Evolutionary conservation across 1,140 invertebrate species (phyloP), one percentile per base, ranked within the genome.

Genomic region (Oryctes rhinoceros): DNA sequence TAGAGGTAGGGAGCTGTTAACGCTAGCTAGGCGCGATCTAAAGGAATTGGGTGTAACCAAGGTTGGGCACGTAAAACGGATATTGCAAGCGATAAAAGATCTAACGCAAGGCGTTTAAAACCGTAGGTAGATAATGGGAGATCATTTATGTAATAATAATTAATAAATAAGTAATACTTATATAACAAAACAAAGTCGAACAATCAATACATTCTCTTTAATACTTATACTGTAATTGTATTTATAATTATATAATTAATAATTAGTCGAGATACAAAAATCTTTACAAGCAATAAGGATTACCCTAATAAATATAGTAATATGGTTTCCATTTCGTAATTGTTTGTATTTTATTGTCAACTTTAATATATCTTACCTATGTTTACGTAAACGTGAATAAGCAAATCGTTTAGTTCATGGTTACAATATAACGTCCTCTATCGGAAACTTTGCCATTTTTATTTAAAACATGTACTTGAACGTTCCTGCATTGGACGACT

Each of bases 61-160:
- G 89, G 92, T 98, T 47, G 97, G 97, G 4, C 97, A 99, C 86
- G 93, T 98, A 2, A 99, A 99, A 88, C 91, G 97, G 82, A 96
- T 99, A 81, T 92, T 97, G 80, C 95, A 97, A 87, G 96, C 94
- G 15, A 96, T 98, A 78, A 95, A 96, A 87, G 96, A 98, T 87
- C 89, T 97, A 9, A 91, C 90, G 79, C 87, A 87, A 85, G 85
- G 86, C 78, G 77, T 81, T 75, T 82, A 83, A 81, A 49, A 47
- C 47, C 13, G 24, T 24, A 24, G 13, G 18, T 30, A 71, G 35
- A 9, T 3, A 20, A 35, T 30, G 35, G 13, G 5, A 67, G 30
- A 71, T 37, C 20, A 35, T 71, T 71, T 11, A 5, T 62, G 5
- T 62, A 62, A 62, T 62, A 62, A 62, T 62, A 62, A 62, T 7